These are phyloP conservation scores for Zygothrica quintamaculata DNA, from an alignment of 2,888 invertebrate species.

Conservation along the genomic window DNA sequence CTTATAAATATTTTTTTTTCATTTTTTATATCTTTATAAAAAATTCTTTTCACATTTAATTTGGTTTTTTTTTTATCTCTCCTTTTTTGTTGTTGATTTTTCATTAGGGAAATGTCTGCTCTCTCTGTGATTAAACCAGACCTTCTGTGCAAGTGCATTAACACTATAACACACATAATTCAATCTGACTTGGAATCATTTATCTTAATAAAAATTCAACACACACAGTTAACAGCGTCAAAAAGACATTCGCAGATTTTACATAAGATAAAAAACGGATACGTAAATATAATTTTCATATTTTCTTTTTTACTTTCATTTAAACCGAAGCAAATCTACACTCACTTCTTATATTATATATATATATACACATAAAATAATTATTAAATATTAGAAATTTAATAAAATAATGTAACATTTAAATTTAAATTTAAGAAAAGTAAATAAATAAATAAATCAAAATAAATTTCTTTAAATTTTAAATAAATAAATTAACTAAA, in stretches of 20 bases:
- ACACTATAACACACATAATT: conserved; percentile 43
- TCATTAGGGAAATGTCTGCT: conserved; percentile 66
- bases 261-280: conserved; percentile 29
- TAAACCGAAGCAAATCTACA: conserved; percentile 1
- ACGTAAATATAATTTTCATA: background rate
- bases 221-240: conserved; percentile 38
- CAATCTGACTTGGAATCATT: conserved; percentile 69
- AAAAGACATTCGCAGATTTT: conserved; percentile 45
- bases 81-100: conserved; percentile 42
- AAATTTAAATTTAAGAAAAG: background rate
- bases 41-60: too few species aligned
- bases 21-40: too few species aligned
- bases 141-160: conserved; percentile 14
- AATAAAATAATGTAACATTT: background rate
- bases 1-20: background rate
- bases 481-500: background rate
- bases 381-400: background rate
- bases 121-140: conserved; percentile 64
- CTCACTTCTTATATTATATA: conserved; percentile 8
- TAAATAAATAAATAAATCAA: background rate
- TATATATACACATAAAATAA: background rate
- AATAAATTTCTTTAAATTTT: too few species aligned
- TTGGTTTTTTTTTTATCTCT: conserved; percentile 14
- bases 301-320: too few species aligned
- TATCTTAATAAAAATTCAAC: conserved; percentile 81